Evolutionary conservation across 2,113 vertebrate species (phyloP).

Genomic region (Coptodon rendalli): DNA sequence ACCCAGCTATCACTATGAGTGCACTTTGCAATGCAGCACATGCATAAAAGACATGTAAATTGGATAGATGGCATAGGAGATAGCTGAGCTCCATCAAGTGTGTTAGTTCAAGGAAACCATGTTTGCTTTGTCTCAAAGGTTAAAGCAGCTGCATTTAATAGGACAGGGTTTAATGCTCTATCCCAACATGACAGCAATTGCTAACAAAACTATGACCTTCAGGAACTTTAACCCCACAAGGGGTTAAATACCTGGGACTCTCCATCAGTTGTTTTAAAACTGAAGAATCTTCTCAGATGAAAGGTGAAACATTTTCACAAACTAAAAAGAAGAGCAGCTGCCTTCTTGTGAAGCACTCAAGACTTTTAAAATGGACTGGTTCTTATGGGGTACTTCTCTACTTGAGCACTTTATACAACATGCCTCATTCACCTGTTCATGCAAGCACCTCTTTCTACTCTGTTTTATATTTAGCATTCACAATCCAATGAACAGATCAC

Average conservation of each 20-base stretch:
- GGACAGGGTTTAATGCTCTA: not conserved
- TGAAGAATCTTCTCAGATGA: not conserved
- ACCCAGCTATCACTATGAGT: not conserved
- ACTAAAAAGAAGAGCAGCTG: not conserved
- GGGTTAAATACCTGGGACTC: not conserved
- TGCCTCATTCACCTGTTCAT: not conserved
- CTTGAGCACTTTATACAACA: not conserved
- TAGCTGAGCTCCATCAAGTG: not conserved
- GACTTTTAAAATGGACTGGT: not conserved
- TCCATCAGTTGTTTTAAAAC: not conserved
- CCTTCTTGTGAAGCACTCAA: not conserved
- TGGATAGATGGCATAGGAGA: accelerated
- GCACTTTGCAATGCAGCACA: not conserved
- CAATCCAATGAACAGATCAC: not conserved
- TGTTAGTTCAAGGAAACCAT: not conserved
- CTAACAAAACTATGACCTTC: not conserved
- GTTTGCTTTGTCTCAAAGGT: not conserved
- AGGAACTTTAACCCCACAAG: not conserved
- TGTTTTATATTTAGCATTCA: not conserved
- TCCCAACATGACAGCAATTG: not conserved
- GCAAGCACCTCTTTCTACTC: not conserved
- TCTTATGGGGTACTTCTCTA: not conserved
- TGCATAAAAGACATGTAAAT: not conserved
- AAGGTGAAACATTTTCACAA: not conserved
- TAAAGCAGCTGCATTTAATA: not conserved